phyloP scores from a whole-genome alignment of 2,888 invertebrate genomes.

The Chymomyza amoena region DNA sequence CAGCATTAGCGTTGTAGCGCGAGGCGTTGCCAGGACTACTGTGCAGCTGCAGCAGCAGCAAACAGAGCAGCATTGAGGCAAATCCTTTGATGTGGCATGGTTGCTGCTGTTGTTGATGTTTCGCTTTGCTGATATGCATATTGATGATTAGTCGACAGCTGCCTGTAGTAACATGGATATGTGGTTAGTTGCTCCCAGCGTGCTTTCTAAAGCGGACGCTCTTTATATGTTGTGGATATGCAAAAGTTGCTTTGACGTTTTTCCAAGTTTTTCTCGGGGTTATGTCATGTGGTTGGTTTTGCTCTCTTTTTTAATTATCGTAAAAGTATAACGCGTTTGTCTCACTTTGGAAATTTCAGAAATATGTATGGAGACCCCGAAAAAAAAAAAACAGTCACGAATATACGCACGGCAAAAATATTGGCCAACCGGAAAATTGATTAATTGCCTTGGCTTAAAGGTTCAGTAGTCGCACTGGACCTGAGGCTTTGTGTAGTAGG shows the following conservation, averaged over 20 bases:
- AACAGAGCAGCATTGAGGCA: slow-evolving; percentile 20
- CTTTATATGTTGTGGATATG: not conserved
- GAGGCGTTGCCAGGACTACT: slow-evolving; percentile 27
- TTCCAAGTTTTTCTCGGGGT: not conserved
- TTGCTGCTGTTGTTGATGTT: not conserved
- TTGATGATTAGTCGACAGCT: slow-evolving; percentile 1
- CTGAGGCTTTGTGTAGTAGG: no score
- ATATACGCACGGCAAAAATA: slow-evolving; percentile 27
- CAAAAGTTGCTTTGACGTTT: not conserved
- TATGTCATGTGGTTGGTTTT: not conserved
- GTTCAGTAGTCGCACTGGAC: not conserved
- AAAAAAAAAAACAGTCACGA: not conserved
- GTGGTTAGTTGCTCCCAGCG: not conserved
- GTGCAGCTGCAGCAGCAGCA: slow-evolving; percentile 40
- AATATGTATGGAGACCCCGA: not conserved
- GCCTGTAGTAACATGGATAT: not conserved
- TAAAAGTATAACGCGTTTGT: slow-evolving; percentile 16
- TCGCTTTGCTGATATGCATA: slow-evolving; percentile 24
- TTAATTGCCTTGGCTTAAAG: slow-evolving; percentile 53
- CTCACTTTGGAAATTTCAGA: not conserved
- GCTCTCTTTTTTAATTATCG: slow-evolving; percentile 2
- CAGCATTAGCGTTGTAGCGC: slow-evolving; percentile 44
- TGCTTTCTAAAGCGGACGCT: not conserved
- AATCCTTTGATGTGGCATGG: not conserved
- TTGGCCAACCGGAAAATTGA: slow-evolving; percentile 71